A percentile compares a stretch with the other conserved stretches of the same genome.
phyloP scores from a whole-genome alignment of 2,797 vertebrate genomes.

The Dromococcyx pavoninus region DNA sequence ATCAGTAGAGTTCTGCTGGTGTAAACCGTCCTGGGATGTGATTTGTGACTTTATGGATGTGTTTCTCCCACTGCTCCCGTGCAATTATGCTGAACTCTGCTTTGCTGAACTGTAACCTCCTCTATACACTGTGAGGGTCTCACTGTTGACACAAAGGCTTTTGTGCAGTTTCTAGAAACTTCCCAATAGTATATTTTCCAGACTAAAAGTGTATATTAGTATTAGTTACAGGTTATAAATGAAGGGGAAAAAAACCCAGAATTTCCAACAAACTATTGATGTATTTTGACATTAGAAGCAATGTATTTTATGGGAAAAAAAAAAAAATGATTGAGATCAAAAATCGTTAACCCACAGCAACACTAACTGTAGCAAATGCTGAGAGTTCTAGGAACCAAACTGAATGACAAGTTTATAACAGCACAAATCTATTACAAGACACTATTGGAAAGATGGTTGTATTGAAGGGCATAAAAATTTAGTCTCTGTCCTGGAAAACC shows the following conservation, averaged over 20 bases:
- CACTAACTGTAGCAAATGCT: neutral
- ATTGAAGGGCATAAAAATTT: neutral
- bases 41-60: neutral
- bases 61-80: neutral
- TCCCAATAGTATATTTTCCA: neutral
- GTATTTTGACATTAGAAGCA: neutral
- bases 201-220: neutral
- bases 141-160: neutral
- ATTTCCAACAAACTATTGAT: neutral
- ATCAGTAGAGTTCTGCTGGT: neutral
- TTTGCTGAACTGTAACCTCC: neutral
- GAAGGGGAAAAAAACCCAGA: neutral
- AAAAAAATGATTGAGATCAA: neutral
- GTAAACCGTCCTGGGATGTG: neutral
- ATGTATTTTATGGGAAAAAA: neutral
- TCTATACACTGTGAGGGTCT: neutral
- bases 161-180: neutral
- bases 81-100: neutral
- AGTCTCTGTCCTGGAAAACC: neutral
- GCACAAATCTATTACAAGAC: neutral
- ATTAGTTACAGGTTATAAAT: neutral
- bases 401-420: neutral
- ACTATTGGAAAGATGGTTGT: neutral
- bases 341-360: neutral
- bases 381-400: neutral